Evolutionary conservation across 1,140 invertebrate genomes (phyloP).

Genomic region (Pogonognathellus flavescens): DNA sequence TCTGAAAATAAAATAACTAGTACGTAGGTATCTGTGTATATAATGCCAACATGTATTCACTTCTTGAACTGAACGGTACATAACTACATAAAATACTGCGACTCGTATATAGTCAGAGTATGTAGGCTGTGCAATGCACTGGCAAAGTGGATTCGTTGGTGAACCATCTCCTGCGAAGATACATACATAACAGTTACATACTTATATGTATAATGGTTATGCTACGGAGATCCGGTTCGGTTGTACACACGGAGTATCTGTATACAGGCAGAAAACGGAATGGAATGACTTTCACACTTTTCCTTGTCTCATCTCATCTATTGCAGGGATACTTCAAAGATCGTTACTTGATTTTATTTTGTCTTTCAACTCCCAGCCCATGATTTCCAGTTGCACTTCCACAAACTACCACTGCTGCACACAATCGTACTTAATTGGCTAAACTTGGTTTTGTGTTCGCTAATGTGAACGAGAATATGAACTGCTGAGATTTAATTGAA

Average conservation of each 20-base stretch:
- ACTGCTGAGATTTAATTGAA: slow-evolving; percentile 9
- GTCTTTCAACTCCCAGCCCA: neutral
- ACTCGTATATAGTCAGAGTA: no score
- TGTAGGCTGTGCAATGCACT: neutral
- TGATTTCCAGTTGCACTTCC: neutral
- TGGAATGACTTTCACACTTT: slow-evolving; percentile 41
- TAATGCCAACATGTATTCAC: neutral
- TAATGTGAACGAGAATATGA: slow-evolving; percentile 15
- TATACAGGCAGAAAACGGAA: neutral
- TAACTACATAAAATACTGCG: no score
- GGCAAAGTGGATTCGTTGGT: no score
- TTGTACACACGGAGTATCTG: no score
- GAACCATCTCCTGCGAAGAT: no score
- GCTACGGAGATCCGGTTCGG: no score
- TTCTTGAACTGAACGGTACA: neutral
- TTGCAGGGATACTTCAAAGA: slow-evolving; percentile 38
- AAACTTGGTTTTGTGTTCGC: slow-evolving; percentile 15
- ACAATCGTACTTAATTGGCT: slow-evolving; percentile 6
- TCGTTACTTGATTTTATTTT: slow-evolving; percentile 38
- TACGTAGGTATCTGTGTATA: neutral
- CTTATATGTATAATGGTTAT: no score
- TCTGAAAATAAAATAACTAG: no score
- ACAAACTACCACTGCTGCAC: neutral
- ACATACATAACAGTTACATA: no score
- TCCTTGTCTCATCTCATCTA: slow-evolving; percentile 38